Conservation (phyloP, 2,888 invertebrate species). For the Sphaeridia pumilis region DNA sequence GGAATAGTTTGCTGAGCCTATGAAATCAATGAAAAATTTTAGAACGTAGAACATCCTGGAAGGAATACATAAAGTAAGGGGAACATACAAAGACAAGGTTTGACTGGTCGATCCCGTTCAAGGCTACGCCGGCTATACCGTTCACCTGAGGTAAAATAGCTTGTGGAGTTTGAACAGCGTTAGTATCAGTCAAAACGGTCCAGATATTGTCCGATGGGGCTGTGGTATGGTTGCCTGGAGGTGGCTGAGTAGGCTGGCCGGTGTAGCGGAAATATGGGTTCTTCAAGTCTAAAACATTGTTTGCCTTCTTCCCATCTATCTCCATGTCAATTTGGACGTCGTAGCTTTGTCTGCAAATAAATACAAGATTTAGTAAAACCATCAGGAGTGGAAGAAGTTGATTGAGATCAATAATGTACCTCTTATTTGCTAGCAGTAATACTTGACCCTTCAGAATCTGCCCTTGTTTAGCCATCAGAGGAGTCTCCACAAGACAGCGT, state of each 20-base stretch:
- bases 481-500: conserved; percentile 83
- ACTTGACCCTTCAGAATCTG: conserved; percentile 81
- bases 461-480: conserved; percentile 87
- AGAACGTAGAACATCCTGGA: too few species aligned
- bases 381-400: too few species aligned
- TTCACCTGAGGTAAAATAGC: conserved; percentile 27
- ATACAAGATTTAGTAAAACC: too few species aligned
- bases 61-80: too few species aligned
- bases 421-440: conserved; percentile 77
- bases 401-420: too few species aligned
- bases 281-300: conserved; percentile 89
- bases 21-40: too few species aligned
- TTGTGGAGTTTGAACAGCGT: conserved; percentile 19
- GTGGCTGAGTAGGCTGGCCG: conserved; percentile 80
- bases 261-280: conserved; percentile 97
- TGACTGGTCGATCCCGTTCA: conserved; percentile 16
- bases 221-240: conserved; percentile 77
- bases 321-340: conserved; percentile 93
- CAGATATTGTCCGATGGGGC: conserved; percentile 68
- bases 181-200: conserved; percentile 17
- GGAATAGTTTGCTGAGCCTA: too few species aligned
- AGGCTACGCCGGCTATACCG: conserved; percentile 29
- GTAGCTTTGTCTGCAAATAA: conserved; percentile 95
- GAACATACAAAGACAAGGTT: too few species aligned
- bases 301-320: conserved; percentile 71